Evolutionary conservation across 2,797 vertebrate species (phyloP).

Genomic region (Salmo trutta): DNA sequence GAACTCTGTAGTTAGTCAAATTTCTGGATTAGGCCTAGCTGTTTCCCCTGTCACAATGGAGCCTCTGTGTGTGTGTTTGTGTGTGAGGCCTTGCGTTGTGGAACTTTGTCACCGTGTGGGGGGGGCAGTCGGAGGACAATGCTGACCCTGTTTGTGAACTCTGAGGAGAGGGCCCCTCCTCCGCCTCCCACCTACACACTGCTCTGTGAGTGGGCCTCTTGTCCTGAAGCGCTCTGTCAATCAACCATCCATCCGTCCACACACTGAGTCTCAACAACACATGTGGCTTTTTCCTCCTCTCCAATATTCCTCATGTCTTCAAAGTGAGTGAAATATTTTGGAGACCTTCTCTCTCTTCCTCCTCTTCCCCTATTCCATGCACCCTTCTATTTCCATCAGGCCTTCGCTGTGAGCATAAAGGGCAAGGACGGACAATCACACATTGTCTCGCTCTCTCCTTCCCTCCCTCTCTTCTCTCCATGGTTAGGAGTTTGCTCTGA

Average conservation of each 20-base stretch:
- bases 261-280: not conserved
- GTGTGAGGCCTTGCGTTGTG: no score
- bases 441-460: not conserved
- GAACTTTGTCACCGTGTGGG: no score
- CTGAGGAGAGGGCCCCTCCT: not conserved
- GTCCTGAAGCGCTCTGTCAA: not conserved
- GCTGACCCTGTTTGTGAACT: not conserved
- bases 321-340: not conserved
- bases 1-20: not conserved
- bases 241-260: not conserved
- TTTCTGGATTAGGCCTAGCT: not conserved
- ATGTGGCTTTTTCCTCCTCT: not conserved
- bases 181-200: not conserved
- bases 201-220: not conserved
- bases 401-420: not conserved
- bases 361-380: not conserved
- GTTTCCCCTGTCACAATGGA: not conserved
- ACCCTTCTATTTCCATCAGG: not conserved
- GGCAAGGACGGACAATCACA: not conserved
- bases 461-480: conserved; percentile 26
- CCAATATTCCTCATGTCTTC: not conserved
- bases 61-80: not conserved
- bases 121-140: not conserved
- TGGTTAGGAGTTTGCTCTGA: conserved; percentile 47
- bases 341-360: not conserved